Base-by-base conservation (phyloP, 2,888 invertebrate species). In the Linyphia triangularis region DNA sequence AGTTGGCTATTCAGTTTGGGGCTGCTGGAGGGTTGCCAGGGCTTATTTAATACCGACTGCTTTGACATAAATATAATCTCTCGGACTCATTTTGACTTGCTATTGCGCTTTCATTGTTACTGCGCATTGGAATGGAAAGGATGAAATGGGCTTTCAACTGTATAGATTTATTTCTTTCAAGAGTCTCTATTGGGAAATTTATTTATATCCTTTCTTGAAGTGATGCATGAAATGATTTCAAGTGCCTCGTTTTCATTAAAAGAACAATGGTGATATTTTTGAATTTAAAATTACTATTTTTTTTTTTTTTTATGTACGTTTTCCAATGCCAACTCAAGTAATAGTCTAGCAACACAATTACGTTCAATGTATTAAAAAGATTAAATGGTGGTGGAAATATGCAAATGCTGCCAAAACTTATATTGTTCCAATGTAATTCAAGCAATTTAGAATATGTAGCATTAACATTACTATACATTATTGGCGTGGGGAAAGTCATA, bases 1-100 rank as follows among this genome's bases (percentile, higher is more conserved):
- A 16, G 28, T 24, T 40, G 22, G 37, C 77, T 40, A 40, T 77
- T 77, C 40, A n/a, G 9, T 40, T 24, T 7, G 26, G 33, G 33
- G 28, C 10, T 65, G 43, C 67, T 84, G 84, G 77, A 28, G n/a
- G 26, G n/a, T 19, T 26, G 65, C 84, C 84, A 84, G 37, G 24
- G 26, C 37, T 77, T 77, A 84, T 84, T 77, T 77, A 69, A 77
- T 77, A 70, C 26, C 16, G 37, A n/a, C 26, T 26, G 63, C 61
- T 33, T 7, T 2, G 59, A 30, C 5, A 33, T 73, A 59, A 73
- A 73, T 73, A 73, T 33, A 30, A 59, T 33, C 19, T 73, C 30
- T 72, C 30, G 57, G 57, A 19, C 57, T 57, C 57, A 73, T 73
- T 63, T 77, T 40, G 26, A 77, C 77, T 63, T 24, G 40, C n/a